Conservation (phyloP, 2,113 vertebrate genomes). For the Penelope pileata region DNA sequence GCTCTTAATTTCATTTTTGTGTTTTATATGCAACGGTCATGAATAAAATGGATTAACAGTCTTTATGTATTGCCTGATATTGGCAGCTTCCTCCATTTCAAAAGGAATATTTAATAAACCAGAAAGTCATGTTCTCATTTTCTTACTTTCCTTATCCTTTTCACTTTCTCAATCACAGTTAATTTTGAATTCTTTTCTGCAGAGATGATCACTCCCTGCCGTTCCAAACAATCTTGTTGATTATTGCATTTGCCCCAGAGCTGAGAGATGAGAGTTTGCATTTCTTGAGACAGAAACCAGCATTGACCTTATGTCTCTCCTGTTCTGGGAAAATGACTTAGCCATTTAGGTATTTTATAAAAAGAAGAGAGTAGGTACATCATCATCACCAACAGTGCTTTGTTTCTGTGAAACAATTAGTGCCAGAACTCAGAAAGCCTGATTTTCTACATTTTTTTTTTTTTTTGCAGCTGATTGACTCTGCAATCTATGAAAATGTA, state of each 20-base stretch:
- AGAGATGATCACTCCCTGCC: background rate
- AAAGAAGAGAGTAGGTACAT: background rate
- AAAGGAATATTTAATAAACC: background rate
- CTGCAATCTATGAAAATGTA: background rate
- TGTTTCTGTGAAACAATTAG: constrained; percentile 8
- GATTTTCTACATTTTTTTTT: background rate
- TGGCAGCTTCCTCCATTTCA: background rate
- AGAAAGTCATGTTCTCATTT: background rate
- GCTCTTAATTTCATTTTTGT: background rate
- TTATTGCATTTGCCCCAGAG: constrained; percentile 23
- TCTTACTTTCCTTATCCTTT: background rate
- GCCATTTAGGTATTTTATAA: background rate
- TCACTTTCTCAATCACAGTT: background rate
- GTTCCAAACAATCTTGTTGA: constrained; percentile 37
- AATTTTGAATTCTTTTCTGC: background rate
- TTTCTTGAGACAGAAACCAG: constrained; percentile 42
- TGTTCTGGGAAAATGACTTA: constrained; percentile 1
- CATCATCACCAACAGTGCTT: background rate
- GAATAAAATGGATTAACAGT: background rate
- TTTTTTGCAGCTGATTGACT: background rate
- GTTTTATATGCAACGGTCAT: background rate
- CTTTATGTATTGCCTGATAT: background rate
- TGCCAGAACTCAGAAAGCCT: background rate
- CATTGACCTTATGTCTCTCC: constrained; percentile 1
- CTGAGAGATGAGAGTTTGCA: constrained; percentile 38